Base-by-base conservation (phyloP, 2,797 vertebrate genomes). In the Spea hammondii region DNA sequence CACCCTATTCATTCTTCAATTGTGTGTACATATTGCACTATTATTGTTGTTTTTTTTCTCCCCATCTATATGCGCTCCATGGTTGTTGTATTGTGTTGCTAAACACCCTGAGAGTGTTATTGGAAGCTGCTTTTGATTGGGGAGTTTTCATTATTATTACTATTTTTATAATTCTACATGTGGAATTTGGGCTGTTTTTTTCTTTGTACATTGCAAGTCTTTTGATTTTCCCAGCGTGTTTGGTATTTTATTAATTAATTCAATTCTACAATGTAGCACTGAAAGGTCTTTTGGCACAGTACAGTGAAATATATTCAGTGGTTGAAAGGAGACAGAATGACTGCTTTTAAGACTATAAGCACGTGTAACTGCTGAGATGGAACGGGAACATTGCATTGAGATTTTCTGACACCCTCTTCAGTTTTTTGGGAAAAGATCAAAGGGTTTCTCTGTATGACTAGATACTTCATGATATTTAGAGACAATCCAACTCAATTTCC, bases 301-400 rank as follows among this genome's bases (percentile, higher is more conserved):
- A 72, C 65, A n/a, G 66, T 17, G 45, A 72, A 50, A 72, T 66
- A 72, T 55, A 54, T 65, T 46, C 7, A 71, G 65, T 72, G 12
- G 62, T 51, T 67, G 51, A 78, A 53, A 32, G 76, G 10, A 78
- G 48, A 17, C 4, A 72, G 17, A 79, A 57, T 54, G 50, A 57
- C 59, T 72, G 14, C 13, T 51, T 50, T 68, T 53, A 67, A 17
- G 67, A 72, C 68, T 60, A 13, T 10, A 45, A 73, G 54, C 12
- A 48, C 10, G 44, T 50, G 17, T 68, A 48, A 73, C 14, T 11
- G 46, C 4, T 73, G 65, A 68, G 55, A 79, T 51, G 70, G 51
- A 79, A 79, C 66, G 59, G 73, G 60, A 67, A 79, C 70, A 79
- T 68, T 51, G 70, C 70, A 51, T 60, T 45, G 49, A 79, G 62